Percentiles rank a stretch among this genome's conserved stretches.
Conservation (phyloP, 2,797 vertebrate species). For the Craterocephalus amniculus region DNA sequence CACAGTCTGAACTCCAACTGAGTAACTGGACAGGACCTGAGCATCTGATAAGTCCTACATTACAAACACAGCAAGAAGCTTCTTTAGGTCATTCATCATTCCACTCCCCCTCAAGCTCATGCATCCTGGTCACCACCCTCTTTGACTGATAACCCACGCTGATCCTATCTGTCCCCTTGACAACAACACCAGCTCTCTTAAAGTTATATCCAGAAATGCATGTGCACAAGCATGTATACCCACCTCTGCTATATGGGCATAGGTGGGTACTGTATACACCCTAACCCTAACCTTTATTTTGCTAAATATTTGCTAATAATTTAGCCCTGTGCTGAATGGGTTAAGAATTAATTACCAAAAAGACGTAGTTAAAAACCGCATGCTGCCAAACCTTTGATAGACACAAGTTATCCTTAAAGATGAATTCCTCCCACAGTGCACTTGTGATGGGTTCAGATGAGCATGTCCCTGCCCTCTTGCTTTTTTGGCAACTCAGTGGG, state of each 20-base stretch:
- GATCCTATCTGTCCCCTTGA: constrained; percentile 65
- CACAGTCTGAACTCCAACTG: constrained; percentile 34
- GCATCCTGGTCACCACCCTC: constrained; percentile 63
- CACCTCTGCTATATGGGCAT: constrained; percentile 41
- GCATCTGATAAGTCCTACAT: constrained; percentile 69
- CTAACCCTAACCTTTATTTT: constrained; percentile 56
- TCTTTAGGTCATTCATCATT: constrained; percentile 62
- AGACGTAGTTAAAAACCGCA: too few species aligned
- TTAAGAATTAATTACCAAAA: too few species aligned
- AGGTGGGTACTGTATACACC: too few species aligned
- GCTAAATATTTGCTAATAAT: too few species aligned
- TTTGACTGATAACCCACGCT: constrained; percentile 61
- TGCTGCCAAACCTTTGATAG: constrained; percentile 42
- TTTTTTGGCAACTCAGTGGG: constrained; percentile 43
- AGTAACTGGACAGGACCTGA: constrained; percentile 34
- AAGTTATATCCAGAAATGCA: constrained; percentile 20
- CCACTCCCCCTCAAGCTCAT: constrained; percentile 52
- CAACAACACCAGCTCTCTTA: constrained; percentile 53
- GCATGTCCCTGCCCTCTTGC: constrained; percentile 41
- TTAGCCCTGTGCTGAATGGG: too few species aligned
- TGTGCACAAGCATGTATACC: neutral
- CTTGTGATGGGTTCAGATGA: constrained; percentile 58
- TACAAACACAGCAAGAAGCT: constrained; percentile 64
- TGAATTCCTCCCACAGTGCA: constrained; percentile 39
- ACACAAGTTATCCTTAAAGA: constrained; percentile 43